Base-by-base conservation (phyloP, 2,888 invertebrate species). In the Trissolcus brochymenae region DNA sequence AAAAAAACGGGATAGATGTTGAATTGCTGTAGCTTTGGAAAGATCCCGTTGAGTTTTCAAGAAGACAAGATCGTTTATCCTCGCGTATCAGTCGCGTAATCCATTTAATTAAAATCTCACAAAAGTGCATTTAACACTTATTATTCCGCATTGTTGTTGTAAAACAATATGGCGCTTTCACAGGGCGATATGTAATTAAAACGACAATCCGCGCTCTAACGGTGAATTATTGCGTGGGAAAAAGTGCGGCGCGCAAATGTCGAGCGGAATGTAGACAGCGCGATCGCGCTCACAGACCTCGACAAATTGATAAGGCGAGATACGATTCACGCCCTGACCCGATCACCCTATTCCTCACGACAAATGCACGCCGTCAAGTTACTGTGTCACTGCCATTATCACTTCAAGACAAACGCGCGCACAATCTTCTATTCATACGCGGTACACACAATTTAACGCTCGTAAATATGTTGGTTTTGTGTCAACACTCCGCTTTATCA, bases 351-450 rank as follows among this genome's bases (percentile, higher is more conserved):
- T 82, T 81, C 77, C 79, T 65, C 76, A 35, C 66, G 66, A 75
- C 76, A 55, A 59, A 65, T 61, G 66, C 54, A 43, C 25, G 64
- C 64, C 64, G 57, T 76, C 16, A 57, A 80, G 80, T 82, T 81
- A 82, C 80, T 78, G 78, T 81, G 82, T 82, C 83, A 83, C 80
- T 82, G 83, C 75, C 82, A 83, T 83, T 83, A 82, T 81, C 82
- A 81, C 78, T 16, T 78, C 35, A 70, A 67, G 75, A 80, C 60
- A 59, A 74, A 55, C 54, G 35, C 60, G 35, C 51, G 72, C 55
- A 56, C 71, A 17, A 56, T 56, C 29, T 51, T 70, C 55, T 49
- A 49, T 70, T 61, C 54, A 59, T 53, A 46, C 25, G 29, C 60
- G 41, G 43, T 25, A 25, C 25, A 59, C 59, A 60, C 66, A 59